phyloP scores from a whole-genome alignment of 2,888 invertebrate genomes.

The Eupithecia abbreviata region DNA sequence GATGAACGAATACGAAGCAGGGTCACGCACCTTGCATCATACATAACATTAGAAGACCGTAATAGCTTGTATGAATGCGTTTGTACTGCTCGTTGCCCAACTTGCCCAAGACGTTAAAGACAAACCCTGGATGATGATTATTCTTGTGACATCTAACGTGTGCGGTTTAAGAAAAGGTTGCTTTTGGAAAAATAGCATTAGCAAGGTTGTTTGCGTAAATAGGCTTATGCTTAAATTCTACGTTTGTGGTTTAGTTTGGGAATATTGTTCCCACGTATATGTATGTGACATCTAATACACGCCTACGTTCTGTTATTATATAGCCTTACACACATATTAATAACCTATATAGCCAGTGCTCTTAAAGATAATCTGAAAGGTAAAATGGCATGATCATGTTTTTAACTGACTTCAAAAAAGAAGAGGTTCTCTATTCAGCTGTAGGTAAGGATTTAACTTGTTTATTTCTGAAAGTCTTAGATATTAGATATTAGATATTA shows the following conservation, averaged over 20 bases:
- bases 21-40: constrained; percentile 26
- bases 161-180: constrained; percentile 8
- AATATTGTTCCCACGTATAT: not conserved
- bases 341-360: not conserved
- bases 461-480: too few relatives aligned
- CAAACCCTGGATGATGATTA: constrained; percentile 49
- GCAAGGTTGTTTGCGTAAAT: constrained; percentile 41
- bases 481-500: too few relatives aligned
- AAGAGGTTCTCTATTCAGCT: not conserved
- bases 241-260: not conserved
- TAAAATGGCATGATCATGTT: not conserved
- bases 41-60: constrained; percentile 27
- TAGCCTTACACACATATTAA: too few relatives aligned
- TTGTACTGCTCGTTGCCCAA: constrained; percentile 51
- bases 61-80: constrained; percentile 53
- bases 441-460: too few relatives aligned
- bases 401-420: not conserved
- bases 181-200: constrained; percentile 46
- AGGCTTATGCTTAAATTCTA: not conserved
- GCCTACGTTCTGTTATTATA: not conserved
- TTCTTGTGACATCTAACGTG: constrained; percentile 51
- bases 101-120: constrained; percentile 47
- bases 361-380: not conserved
- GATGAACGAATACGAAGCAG: constrained; percentile 25
- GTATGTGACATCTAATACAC: not conserved